Percentiles rank a stretch among this genome's conserved stretches.
Evolutionary conservation across 2,888 invertebrate genomes (phyloP).

Genomic region (Amblyteles armatorius): DNA sequence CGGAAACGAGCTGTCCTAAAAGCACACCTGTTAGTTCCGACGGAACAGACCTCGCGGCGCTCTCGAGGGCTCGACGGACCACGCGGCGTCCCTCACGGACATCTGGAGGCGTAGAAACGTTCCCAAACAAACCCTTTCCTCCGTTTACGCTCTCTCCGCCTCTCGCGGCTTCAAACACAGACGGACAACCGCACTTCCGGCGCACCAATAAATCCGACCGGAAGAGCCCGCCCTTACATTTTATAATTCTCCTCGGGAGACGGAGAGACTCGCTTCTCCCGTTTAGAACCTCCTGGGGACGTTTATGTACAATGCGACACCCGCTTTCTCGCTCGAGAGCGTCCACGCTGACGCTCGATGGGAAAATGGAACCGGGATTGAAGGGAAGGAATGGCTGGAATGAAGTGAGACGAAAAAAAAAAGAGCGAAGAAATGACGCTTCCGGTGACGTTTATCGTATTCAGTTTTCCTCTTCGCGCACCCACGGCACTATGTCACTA

Average conservation of each 20-base stretch:
- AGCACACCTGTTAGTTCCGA: conserved; percentile 61
- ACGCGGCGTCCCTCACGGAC: neutral
- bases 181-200: conserved; percentile 24
- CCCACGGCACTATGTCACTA: conserved; percentile 31
- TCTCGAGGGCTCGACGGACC: conserved; percentile 9
- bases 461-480: neutral
- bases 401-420: conserved; percentile 5
- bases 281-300: neutral
- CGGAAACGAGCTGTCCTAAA: conserved; percentile 52
- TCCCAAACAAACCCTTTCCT: conserved; percentile 7
- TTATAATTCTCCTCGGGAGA: conserved; percentile 2
- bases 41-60: neutral
- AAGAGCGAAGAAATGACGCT: neutral
- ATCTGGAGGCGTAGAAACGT: conserved; percentile 12
- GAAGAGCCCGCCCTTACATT: conserved; percentile 39
- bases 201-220: conserved; percentile 51
- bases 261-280: neutral
- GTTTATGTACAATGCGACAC: conserved; percentile 31
- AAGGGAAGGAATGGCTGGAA: neutral
- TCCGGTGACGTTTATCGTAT: conserved; percentile 3
- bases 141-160: neutral
- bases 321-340: neutral
- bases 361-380: neutral
- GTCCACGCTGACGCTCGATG: neutral
- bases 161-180: conserved; percentile 18